Percentiles rank a stretch among this genome's conserved stretches.
Evolutionary conservation across 2,797 vertebrate genomes (phyloP).

Genomic region (Astyanax mexicanus): DNA sequence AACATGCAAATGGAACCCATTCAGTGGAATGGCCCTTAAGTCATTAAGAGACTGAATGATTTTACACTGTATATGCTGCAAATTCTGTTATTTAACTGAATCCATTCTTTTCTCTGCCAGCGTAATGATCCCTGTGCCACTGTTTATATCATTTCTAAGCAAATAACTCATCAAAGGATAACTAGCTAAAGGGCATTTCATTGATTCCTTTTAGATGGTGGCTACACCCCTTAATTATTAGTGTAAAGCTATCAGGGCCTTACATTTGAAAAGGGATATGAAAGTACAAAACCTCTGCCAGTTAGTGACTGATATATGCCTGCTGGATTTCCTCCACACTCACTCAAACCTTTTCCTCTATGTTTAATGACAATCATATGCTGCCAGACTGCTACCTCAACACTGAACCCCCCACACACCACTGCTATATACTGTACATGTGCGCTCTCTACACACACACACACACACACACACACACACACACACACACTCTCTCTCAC

Average conservation of each 20-base stretch:
- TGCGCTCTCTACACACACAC: not conserved
- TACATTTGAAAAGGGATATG: constrained; percentile 52
- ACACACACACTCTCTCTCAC: too few relatives aligned
- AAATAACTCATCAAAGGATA: constrained; percentile 43
- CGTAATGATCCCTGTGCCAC: too few relatives aligned
- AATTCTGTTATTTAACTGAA: too few relatives aligned
- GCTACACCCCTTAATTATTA: constrained; percentile 46
- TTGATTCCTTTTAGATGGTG: constrained; percentile 44
- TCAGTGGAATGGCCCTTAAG: too few relatives aligned
- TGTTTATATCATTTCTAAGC: constrained; percentile 29
- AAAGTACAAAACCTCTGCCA: constrained; percentile 47
- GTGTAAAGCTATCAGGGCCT: constrained; percentile 39
- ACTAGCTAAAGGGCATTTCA: constrained; percentile 42
- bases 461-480: constrained; percentile 3
- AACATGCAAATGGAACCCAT: too few relatives aligned
- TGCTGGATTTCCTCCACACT: constrained; percentile 50
- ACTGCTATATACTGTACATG: not conserved
- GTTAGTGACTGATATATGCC: constrained; percentile 55
- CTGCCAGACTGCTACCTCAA: constrained; percentile 13
- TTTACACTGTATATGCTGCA: too few relatives aligned
- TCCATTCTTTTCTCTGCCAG: too few relatives aligned
- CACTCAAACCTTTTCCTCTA: constrained; percentile 48
- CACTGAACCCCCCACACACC: not conserved
- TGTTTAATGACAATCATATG: constrained; percentile 65
- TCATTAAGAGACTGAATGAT: too few relatives aligned